Conservation (phyloP, 2,888 invertebrate genomes). For the Ceratothoa steindachneri region DNA sequence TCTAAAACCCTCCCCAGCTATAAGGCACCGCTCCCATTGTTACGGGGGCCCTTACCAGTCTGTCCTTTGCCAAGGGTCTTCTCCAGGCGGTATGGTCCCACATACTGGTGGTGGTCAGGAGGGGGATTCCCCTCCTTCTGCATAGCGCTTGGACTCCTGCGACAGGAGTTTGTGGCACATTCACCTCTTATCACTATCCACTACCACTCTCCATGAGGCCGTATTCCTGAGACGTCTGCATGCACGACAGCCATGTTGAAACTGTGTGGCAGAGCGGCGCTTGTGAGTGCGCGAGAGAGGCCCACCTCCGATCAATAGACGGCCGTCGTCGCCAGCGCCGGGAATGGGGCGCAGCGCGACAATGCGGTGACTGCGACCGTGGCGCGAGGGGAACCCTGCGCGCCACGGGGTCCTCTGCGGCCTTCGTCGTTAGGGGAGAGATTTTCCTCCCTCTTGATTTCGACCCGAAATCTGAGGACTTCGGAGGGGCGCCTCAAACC, state of each 20-base stretch:
- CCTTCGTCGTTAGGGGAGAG: too few relatives aligned
- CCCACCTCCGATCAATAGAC: conserved; percentile 5
- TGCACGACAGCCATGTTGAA: conserved; percentile 33
- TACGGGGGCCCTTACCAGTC: conserved; percentile 69
- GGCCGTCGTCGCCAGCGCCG: conserved; percentile 5
- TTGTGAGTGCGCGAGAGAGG: conserved; percentile 27
- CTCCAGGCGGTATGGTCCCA: conserved; percentile 97
- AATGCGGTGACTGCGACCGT: too few relatives aligned
- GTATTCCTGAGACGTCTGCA: conserved; percentile 21
- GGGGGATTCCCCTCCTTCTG: conserved; percentile 43
- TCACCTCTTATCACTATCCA: neutral
- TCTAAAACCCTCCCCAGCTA: too few relatives aligned
- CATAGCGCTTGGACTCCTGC: conserved; percentile 26
- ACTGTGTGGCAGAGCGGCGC: conserved; percentile 32
- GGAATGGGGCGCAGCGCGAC: neutral
- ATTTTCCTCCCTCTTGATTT: too few relatives aligned
- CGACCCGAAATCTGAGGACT: too few relatives aligned
- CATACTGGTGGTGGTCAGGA: conserved; percentile 70
- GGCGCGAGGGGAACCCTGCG: too few relatives aligned
- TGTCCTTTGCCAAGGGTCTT: conserved; percentile 99
- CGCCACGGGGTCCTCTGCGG: too few relatives aligned
- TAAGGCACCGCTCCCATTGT: too few relatives aligned
- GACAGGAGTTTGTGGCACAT: neutral
- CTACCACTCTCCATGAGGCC: conserved; percentile 17
- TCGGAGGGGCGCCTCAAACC: too few relatives aligned